Evolutionary conservation across 2,888 invertebrate genomes (phyloP), one percentile per base, ranked within the genome.

Genomic region (Opisthograptis luteolata): DNA sequence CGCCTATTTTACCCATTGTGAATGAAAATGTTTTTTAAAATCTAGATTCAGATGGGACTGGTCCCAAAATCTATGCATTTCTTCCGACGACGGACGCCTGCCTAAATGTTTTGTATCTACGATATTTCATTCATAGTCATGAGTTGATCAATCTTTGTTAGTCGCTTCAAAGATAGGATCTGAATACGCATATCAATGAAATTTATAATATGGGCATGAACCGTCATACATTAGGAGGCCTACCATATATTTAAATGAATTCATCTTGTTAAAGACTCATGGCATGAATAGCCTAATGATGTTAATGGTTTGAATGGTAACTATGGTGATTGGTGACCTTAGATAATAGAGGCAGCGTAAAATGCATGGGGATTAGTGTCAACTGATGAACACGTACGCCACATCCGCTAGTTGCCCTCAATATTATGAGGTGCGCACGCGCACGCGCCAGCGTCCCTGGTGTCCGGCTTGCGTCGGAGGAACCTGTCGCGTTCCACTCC

Each of bases 401-500:
- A 54, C 65, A 71, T 75, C 76, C 75, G 76, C 69, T 73, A 67
- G 62, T 64, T 73, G 88, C 74, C 87, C 89, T 78, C 84, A 73
- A 81, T 89, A n/a, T n/a, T n/a, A 68, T 69, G 64, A 72, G 68
- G 68, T 72, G 78, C 73, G 78, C 79, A 75, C 77, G 74, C 76
- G 73, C 76, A 54, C 4, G 35, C 20, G 22, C 31, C 35, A 3
- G 43, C 64, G 79, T 79, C 81, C 81, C 84, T 79, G 79, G 76
- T 53, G 65, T 54, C 60, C 47, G 47, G 52, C 20, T 1, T 1
- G 20, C 62, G 63, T 57, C 68, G 37, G 66, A 79, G 81, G 84
- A 88, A 87, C 88, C 84, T 80, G 88, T 84, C 79, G 66, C 67
- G 87, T 85, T 83, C 79, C 87, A 83, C 83, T 73, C 75, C 68